Base-by-base conservation (phyloP, 2,888 invertebrate species). In the Ornithoptera priamus region DNA sequence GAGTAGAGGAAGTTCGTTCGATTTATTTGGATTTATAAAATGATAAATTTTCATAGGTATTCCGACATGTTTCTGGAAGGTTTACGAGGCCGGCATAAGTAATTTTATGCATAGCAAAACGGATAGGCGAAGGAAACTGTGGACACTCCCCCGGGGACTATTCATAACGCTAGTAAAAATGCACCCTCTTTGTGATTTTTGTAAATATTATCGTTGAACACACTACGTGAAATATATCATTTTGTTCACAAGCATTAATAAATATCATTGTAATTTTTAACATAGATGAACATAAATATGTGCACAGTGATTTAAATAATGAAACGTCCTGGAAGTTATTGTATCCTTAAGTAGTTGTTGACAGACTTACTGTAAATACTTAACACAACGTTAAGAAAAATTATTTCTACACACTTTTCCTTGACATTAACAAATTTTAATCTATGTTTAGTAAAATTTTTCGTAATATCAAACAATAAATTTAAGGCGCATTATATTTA, bases 91-190 rank as follows among this genome's bases (percentile, higher is more conserved):
- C 57, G 58, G 50, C 64, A 53, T 65, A 63, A 58, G 70, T 77
- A 77, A 78, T 80, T 72, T 74, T 80, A 80, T 81, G 82, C 78
- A 77, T 79, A 78, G 78, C 80, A 79, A 81, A 79, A 77, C 72
- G 74, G 75, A 72, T 70, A 72, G 70, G 71, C 65, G 73, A 71
- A 71, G 77, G 75, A 76, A 74, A 72, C 68, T 61, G 56, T 61
- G 56, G 61, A 63, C 72, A 68, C 73, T 75, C 84, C 82, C 84
- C 75, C 73, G 76, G 77, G 80, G 71, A 75, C 78, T 88, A 87
- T 88, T 87, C 88, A 88, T 88, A 87, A 83, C 82, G 73, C 77
- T 78, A 82, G 83, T 85, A 85, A 85, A 86, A 80, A 76, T 75
- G 75, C 76, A 77, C 74, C 80, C 78, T 76, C 58, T 42, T 77